Evolutionary conservation across 2,888 invertebrate genomes (phyloP).

Genomic region (Galerucella nymphaeae): DNA sequence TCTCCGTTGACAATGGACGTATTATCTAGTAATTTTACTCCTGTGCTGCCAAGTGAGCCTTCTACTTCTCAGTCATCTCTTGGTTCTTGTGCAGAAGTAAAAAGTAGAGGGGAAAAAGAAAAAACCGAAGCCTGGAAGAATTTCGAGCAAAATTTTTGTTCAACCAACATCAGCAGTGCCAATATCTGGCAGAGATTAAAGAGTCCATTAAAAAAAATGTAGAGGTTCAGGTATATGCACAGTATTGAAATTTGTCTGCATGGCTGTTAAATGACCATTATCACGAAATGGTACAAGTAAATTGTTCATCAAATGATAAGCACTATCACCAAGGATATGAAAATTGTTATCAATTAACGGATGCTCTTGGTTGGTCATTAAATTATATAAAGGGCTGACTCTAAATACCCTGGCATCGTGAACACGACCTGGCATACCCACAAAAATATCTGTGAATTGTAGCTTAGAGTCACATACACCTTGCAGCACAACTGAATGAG

Average conservation of each 20-base stretch:
- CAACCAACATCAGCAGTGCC: background rate
- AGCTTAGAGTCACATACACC: background rate
- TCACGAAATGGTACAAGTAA: too few relatives aligned
- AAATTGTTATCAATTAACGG: too few relatives aligned
- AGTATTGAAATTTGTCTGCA: background rate
- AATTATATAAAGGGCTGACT: background rate
- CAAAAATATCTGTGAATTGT: background rate
- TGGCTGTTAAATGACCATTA: too few relatives aligned
- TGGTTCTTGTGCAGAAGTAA: too few relatives aligned
- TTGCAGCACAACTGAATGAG: background rate
- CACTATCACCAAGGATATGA: too few relatives aligned
- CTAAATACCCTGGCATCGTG: too few relatives aligned
- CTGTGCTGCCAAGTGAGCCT: too few relatives aligned
- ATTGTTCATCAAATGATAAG: too few relatives aligned
- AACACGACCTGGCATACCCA: conserved; percentile 4
- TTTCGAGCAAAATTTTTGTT: background rate
- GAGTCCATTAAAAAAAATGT: background rate
- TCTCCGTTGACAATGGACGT: background rate
- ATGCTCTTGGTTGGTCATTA: too few relatives aligned
- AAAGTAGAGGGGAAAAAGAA: conserved; percentile 1
- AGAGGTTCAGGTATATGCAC: background rate
- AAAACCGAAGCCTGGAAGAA: background rate
- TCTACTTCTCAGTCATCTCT: too few relatives aligned
- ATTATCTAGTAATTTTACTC: background rate
- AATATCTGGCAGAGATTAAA: background rate